These are phyloP conservation scores for Craterocephalus amniculus DNA, from an alignment of 2,797 vertebrate genomes.

Conservation along the genomic window DNA sequence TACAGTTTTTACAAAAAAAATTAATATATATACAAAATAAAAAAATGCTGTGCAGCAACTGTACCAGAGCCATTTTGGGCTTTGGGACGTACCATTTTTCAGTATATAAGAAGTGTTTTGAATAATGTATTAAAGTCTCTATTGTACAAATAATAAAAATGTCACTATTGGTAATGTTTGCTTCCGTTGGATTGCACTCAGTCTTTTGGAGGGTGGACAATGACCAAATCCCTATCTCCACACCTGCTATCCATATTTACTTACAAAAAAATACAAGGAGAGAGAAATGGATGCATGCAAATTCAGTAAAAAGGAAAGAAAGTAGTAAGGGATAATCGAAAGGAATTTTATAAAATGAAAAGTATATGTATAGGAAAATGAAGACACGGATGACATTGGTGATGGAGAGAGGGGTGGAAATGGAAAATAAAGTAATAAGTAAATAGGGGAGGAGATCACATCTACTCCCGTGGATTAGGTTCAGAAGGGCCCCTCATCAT, in stretches of 20 bases:
- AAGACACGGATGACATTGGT: not conserved
- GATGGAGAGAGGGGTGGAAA: not conserved
- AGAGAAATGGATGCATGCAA: not conserved
- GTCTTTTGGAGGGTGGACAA: constrained; percentile 1
- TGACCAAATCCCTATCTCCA: not conserved
- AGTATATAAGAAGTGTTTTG: constrained; percentile 99
- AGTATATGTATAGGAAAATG: not conserved
- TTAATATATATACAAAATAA: constrained; percentile 83
- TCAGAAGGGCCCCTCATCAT: constrained; percentile 19
- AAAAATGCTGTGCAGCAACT: constrained; percentile 92
- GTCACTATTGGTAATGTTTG: constrained; percentile 93
- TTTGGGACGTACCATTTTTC: constrained; percentile 98
- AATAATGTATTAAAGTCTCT: constrained; percentile 96
- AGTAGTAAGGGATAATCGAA: not conserved
- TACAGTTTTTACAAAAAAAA: constrained; percentile 87
- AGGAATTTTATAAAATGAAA: not conserved
- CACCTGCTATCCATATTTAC: not conserved
- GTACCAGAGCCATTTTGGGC: constrained; percentile 97
- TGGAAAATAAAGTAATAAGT: not conserved
- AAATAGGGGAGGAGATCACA: constrained; percentile 6
- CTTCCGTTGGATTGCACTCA: constrained; percentile 70
- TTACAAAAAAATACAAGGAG: not conserved
- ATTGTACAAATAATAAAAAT: constrained; percentile 95
- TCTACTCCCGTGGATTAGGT: constrained; percentile 41
- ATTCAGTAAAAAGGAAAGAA: not conserved